Evolutionary conservation across 2,888 invertebrate genomes (phyloP), one percentile per base, ranked within the genome.

Genomic region (Xanthia icteritia): DNA sequence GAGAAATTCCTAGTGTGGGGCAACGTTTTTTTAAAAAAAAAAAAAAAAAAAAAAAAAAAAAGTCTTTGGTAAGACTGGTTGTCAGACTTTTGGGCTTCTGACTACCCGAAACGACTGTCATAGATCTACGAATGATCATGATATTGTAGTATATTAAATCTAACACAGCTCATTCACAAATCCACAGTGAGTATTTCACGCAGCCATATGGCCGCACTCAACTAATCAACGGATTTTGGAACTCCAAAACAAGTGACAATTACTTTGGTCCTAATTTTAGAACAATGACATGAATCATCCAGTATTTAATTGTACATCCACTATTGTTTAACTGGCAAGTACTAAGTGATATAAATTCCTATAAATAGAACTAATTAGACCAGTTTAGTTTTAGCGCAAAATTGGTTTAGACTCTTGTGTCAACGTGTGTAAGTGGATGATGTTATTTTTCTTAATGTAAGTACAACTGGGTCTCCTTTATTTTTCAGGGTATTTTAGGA

Each of bases 241-340:
- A 73, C 85, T 82, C 51, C 15, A 56, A 79, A 86, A 85, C 80
- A 79, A 87, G 80, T 79, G 77, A 79, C 86, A 83, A 86, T 78
- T 82, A 84, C 69, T 73, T 76, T 75, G 1, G 66, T 61, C 64
- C 81, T 88, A 88, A 84, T 86, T 82, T 87, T 87, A 88, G 88
- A 84, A 87, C 88, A 86, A 84, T 82, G 73, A 79, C 78, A 83
- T 87, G 88, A 86, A 82, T 88, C 88, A 88, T 76, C 76, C 67
- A 69, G 48, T 60, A 72, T 68, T 68, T 56, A 56, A 56, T 66
- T 71, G 76, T 76, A 70, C 77, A 70, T 79, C 36, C 36, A 68
- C 64, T 72, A 77, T 73, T 86, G 68, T 88, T 85, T 84, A 77
- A 76, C 77, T 86, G 71, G 72, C 76, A 81, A 86, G 60, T 79